Percentiles rank a stretch among this genome's conserved stretches.
Evolutionary conservation across 2,113 vertebrate genomes (phyloP).

Genomic region (Sula dactylatra): DNA sequence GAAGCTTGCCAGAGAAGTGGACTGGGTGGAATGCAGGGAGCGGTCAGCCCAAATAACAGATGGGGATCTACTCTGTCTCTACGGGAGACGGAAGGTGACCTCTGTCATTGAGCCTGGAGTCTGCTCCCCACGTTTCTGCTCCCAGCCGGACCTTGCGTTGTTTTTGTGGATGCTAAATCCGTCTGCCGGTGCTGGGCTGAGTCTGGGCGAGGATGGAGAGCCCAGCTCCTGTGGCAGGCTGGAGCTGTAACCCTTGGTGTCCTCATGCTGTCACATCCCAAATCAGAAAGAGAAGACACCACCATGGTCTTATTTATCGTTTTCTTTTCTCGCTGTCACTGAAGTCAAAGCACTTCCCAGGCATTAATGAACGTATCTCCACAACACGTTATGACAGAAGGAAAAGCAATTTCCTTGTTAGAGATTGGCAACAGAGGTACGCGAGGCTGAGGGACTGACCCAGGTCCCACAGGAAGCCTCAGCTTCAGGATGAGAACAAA

Average conservation of each 20-base stretch:
- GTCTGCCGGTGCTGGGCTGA: background rate
- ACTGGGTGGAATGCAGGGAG: constrained; percentile 65
- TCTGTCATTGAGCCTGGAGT: constrained; percentile 52
- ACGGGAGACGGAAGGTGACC: constrained; percentile 67
- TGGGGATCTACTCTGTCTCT: constrained; percentile 68
- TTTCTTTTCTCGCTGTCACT: background rate
- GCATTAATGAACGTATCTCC: constrained; percentile 53
- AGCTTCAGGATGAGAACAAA: constrained; percentile 60
- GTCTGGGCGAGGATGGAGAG: background rate
- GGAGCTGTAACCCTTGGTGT: background rate
- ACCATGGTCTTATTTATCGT: background rate
- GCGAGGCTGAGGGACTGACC: constrained; percentile 15
- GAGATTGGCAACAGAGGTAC: constrained; percentile 63
- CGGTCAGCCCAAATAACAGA: constrained; percentile 69
- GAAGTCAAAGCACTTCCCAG: constrained; percentile 35
- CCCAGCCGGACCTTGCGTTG: background rate
- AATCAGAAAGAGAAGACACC: background rate
- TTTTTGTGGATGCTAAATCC: constrained; percentile 16
- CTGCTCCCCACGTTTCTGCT: constrained; percentile 30
- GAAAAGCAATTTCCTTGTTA: constrained; percentile 62
- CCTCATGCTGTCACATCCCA: background rate
- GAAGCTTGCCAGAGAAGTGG: constrained; percentile 52
- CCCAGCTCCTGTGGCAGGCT: background rate
- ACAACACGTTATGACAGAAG: constrained; percentile 33
- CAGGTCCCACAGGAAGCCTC: constrained; percentile 53